Percentiles rank a stretch among this genome's conserved stretches.
These are phyloP conservation scores for Poeciliopsis turrubarensis DNA, from an alignment of 2,113 vertebrate genomes.

Conservation along the genomic window DNA sequence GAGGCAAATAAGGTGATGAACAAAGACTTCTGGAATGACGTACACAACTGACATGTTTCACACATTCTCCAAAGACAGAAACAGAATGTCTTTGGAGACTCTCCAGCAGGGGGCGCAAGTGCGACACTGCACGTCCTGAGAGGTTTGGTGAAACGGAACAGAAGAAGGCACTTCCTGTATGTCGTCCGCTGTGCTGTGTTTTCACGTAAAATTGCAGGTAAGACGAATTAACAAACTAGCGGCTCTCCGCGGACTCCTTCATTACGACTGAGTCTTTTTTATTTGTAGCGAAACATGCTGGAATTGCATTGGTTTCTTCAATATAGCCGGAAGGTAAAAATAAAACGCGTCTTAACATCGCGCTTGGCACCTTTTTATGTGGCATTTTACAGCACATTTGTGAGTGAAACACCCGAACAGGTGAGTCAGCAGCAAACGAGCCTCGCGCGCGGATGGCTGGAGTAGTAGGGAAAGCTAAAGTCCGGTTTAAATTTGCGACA, in stretches of 20 bases:
- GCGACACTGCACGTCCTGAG: too few species aligned
- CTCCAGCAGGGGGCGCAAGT: constrained; percentile 22
- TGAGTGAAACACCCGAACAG: background rate
- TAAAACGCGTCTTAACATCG: background rate
- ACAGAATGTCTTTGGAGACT: background rate
- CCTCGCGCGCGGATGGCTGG: background rate
- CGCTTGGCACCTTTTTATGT: background rate
- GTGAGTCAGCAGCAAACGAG: background rate
- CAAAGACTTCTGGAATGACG: too few species aligned
- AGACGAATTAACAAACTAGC: background rate
- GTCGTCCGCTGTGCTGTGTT: constrained; percentile 5
- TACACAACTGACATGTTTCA: too few species aligned
- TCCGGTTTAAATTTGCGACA: background rate
- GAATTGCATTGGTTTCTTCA: constrained; percentile 22
- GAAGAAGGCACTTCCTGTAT: constrained; percentile 28
- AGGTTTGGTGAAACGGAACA: background rate
- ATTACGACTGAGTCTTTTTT: background rate
- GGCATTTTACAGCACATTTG: background rate
- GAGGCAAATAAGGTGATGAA: too few species aligned
- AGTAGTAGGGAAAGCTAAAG: background rate
- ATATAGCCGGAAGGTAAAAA: background rate
- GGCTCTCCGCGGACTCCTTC: background rate
- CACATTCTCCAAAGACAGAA: too few species aligned
- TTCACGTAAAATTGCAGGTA: constrained; percentile 44
- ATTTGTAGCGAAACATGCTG: background rate